Conservation (phyloP, 2,888 invertebrate genomes). For the Acronicta psi region DNA sequence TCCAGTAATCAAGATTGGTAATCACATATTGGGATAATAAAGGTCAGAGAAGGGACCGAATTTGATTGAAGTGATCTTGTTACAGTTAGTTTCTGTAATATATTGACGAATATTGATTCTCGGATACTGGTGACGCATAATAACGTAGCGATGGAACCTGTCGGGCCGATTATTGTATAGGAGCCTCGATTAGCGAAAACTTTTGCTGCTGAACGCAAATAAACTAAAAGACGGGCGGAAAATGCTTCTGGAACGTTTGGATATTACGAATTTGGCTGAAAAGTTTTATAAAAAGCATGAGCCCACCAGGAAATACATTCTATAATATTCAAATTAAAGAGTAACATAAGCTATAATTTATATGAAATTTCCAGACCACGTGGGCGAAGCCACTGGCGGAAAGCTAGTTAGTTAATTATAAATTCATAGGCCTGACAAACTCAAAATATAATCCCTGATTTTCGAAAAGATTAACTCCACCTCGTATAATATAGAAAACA, state of each 20-base stretch:
- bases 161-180: not conserved
- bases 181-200: no score
- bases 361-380: no score
- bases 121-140: constrained; percentile 22
- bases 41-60: constrained; percentile 25
- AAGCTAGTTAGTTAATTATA: not conserved
- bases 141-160: constrained; percentile 1
- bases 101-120: constrained; percentile 38
- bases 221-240: no score
- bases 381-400: no score
- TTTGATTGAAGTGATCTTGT: constrained; percentile 42
- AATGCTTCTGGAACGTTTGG: no score
- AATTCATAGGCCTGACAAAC: not conserved
- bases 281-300: no score
- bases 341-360: no score
- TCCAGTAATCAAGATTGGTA: constrained; percentile 11
- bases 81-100: constrained; percentile 30
- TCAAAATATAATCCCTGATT: not conserved
- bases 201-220: no score
- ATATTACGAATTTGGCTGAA: no score
- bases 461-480: constrained; percentile 11
- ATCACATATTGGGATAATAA: constrained; percentile 23
- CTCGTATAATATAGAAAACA: constrained; percentile 12
- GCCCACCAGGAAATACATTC: no score
- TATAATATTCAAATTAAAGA: no score